Evolutionary conservation across 2,113 vertebrate species (phyloP).

Genomic region (Phrynocephalus versicolor): DNA sequence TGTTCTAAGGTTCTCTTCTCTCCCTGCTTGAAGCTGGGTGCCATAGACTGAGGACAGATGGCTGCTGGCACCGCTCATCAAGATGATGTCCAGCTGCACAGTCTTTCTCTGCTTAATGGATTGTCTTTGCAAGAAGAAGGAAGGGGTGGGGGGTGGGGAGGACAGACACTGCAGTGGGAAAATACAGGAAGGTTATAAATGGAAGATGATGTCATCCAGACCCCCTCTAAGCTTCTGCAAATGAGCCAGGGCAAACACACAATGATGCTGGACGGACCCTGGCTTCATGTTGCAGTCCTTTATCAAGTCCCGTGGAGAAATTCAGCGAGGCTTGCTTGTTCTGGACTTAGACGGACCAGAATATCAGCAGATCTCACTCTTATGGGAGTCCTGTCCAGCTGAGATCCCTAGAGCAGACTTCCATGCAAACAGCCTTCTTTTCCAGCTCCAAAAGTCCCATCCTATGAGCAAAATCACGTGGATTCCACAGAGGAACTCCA

Average conservation of each 20-base stretch:
- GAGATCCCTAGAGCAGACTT: neutral
- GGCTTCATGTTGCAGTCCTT: neutral
- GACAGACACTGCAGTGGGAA: neutral
- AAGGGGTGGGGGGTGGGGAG: neutral
- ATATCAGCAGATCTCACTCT: neutral
- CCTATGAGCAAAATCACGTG: too few relatives aligned
- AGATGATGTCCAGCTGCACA: neutral
- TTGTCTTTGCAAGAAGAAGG: neutral
- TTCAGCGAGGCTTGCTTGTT: neutral
- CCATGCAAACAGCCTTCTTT: rapidly evolving
- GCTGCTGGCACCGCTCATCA: rapidly evolving
- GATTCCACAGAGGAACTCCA: too few relatives aligned
- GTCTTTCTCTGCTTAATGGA: neutral
- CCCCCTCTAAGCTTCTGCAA: neutral
- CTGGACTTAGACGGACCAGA: neutral
- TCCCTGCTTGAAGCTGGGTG: too few relatives aligned
- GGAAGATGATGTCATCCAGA: neutral
- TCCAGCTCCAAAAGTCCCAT: neutral
- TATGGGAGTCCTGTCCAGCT: neutral
- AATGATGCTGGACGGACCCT: neutral
- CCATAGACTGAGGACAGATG: neutral
- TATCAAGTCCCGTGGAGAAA: neutral
- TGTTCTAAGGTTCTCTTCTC: neutral
- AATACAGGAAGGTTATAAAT: neutral
- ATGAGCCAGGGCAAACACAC: neutral